These are phyloP conservation scores for Endotricha flammealis DNA, from an alignment of 2,888 invertebrate genomes.

Conservation along the genomic window DNA sequence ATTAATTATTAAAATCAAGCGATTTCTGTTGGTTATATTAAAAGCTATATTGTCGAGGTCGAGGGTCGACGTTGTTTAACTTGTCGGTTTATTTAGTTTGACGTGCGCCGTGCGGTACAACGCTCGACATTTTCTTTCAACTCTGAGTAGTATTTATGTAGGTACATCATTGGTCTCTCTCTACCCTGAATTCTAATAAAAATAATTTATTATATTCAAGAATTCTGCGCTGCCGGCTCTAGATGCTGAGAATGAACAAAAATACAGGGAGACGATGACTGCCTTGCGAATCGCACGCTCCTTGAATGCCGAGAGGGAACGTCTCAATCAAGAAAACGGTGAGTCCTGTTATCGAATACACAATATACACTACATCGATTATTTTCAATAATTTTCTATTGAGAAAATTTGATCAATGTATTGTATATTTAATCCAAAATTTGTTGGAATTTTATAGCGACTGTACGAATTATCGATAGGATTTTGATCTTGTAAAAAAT, in stretches of 20 bases:
- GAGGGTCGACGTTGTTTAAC: no score
- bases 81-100: neutral
- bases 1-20: slow-evolving; percentile 1
- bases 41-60: no score
- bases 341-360: no score
- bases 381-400: no score
- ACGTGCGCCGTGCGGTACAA: neutral
- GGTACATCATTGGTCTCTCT: neutral
- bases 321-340: slow-evolving; percentile 45
- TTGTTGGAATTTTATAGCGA: no score
- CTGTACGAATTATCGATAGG: no score
- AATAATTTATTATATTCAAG: slow-evolving; percentile 26
- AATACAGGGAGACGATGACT: slow-evolving; percentile 42
- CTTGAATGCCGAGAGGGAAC: slow-evolving; percentile 41
- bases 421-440: no score
- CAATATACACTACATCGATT: no score
- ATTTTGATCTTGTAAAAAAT: no score
- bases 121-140: neutral
- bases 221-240: slow-evolving; percentile 43
- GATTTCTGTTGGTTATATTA: neutral
- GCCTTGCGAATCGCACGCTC: slow-evolving; percentile 40
- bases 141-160: neutral
- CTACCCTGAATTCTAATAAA: neutral
- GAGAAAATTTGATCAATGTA: no score
- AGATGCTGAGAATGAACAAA: slow-evolving; percentile 51